Conservation (phyloP, 2,113 vertebrate genomes). For the Paedocypris sp. region DNA sequence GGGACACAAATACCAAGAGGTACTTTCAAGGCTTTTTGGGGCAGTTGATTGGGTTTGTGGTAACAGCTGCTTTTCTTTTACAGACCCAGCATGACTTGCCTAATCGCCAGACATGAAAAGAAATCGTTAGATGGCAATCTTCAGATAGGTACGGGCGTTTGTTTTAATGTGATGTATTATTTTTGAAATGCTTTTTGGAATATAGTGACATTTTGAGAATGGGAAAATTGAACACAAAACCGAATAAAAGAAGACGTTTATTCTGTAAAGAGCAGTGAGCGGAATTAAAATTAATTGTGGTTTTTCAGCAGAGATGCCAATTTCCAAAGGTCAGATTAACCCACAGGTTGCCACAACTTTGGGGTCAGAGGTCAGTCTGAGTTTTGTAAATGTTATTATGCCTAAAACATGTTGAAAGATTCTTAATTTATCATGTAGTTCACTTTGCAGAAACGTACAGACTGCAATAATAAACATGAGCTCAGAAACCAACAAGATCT, state of each 20-base stretch:
- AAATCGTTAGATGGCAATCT: not conserved
- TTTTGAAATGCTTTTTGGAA: too few species aligned
- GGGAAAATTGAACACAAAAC: too few species aligned
- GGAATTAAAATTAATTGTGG: not conserved
- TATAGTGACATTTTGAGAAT: too few species aligned
- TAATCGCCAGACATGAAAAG: not conserved
- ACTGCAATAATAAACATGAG: slow-evolving; percentile 15
- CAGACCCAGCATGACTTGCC: not conserved
- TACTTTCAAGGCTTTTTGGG: not conserved
- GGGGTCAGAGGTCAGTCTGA: slow-evolving; percentile 1
- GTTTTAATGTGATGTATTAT: too few species aligned
- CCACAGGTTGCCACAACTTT: not conserved
- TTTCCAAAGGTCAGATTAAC: not conserved
- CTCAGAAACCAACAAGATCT: not conserved
- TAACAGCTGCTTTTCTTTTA: not conserved
- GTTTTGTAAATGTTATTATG: too few species aligned
- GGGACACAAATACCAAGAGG: slow-evolving; percentile 3
- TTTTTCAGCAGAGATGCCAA: not conserved
- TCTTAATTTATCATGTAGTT: not conserved
- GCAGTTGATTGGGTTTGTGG: not conserved
- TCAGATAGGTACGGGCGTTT: not conserved
- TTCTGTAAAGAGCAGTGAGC: too few species aligned
- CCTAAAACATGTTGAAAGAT: not conserved
- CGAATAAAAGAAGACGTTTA: too few species aligned
- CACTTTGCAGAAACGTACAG: not conserved